Percentiles rank a stretch among this genome's conserved stretches.
phyloP scores from a whole-genome alignment of 2,888 invertebrate species.

The Entomobrya proxima region DNA sequence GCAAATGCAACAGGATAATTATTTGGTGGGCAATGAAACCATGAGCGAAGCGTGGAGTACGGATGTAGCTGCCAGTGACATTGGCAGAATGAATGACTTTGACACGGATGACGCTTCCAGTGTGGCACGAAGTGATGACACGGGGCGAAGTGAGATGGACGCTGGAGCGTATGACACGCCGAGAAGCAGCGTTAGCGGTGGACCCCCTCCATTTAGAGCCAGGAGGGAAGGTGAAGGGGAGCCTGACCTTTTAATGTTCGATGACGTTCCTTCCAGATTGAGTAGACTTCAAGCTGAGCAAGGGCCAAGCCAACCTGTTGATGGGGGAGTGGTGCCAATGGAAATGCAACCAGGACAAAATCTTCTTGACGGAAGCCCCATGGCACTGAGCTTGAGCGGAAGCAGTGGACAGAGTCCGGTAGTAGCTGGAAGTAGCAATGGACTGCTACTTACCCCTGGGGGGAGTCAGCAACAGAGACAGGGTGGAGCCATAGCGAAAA shows the following conservation, averaged over 20 bases:
- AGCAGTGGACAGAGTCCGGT: background rate
- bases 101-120: conserved; percentile 84
- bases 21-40: conserved; percentile 67
- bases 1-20: too few species aligned
- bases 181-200: conserved; percentile 68
- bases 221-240: conserved; percentile 66
- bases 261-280: conserved; percentile 68
- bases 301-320: background rate
- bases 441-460: conserved; percentile 60
- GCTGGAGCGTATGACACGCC: conserved; percentile 73
- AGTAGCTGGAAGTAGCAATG: conserved; percentile 47
- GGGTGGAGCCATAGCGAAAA: conserved; percentile 90
- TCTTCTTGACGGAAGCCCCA: background rate
- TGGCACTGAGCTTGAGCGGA: background rate
- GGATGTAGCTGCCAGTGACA: conserved; percentile 95
- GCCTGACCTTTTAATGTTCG: conserved; percentile 72
- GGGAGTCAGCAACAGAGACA: too few species aligned
- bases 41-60: conserved; percentile 90
- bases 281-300: background rate
- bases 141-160: conserved; percentile 81
- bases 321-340: background rate
- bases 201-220: conserved; percentile 35
- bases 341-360: too few species aligned
- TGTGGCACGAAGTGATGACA: conserved; percentile 86
- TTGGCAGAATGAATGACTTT: conserved; percentile 92